Evolutionary conservation across 2,888 invertebrate genomes (phyloP), one percentile per base, ranked within the genome.

Genomic region (Silvanus unidentatus): DNA sequence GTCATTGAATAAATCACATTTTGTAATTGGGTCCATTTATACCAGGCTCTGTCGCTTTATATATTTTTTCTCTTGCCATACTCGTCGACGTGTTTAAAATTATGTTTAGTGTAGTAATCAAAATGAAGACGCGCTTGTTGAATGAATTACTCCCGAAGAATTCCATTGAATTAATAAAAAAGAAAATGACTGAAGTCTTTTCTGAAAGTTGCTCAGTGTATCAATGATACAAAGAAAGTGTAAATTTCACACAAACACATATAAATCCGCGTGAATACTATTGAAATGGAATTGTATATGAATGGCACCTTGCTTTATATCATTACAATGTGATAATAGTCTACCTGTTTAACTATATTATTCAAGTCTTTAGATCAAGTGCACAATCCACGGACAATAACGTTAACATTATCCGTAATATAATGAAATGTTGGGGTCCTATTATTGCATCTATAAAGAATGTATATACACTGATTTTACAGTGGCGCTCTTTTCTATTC

Each of bases 311-410:
- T 66, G 65, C 62, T 62, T 65, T 66, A 65, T 65, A 64, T 64
- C 61, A 58, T 54, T 60, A 68, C 63, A 64, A 63, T 67, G 64
- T 64, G 63, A 67, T 68, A 66, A 66, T 65, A 58, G 65, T 55
- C 64, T 64, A 69, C 68, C 70, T 68, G 69, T 69, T 67, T 67
- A 66, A 64, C 65, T 67, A 64, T 66, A 66, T 68, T 68, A 69
- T 69, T 66, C 69, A 64, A 65, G 65, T 67, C 68, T 66, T 65
- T 65, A 63, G 65, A 68, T 68, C 66, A 68, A 70, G 68, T 69
- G 68, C 62, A 66, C 66, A 68, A 69, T 70, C 68, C 66, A 62
- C 63, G 66, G 65, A 69, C 66, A 68, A 69, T 68, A 54, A 64
- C 56, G 60, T 65, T 60, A 65, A 69, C 65, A 66, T 68, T 68